Base-by-base conservation (phyloP, 2,113 vertebrate species). In the Ammodytes dubius region DNA sequence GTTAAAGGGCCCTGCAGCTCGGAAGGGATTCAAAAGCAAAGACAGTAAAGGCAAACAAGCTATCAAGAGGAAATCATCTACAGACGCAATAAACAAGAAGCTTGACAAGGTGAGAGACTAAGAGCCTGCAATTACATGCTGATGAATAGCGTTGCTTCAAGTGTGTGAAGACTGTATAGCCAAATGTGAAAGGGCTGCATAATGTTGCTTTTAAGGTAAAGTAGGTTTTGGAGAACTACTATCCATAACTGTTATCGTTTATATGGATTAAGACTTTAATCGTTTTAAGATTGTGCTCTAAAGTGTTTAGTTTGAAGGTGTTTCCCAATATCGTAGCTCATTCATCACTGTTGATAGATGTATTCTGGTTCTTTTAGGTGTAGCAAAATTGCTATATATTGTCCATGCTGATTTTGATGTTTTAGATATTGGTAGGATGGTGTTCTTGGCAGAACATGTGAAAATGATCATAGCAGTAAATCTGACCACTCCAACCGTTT, bases 91-190 rank as follows among this genome's bases (percentile, higher is more conserved):
- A 69, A 90, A 57, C 53, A 94, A 92, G 91, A 95, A 89, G 19
- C 83, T 52, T 19, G 91, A 95, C 56, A 96, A 97, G 96, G 96
- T 97, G 93, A 97, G 93, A 97, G 96, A 90, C 11, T 8, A 67
- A 67, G 37, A 61, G 15, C 9, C 49, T 27, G 12, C 61, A 60
- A 37, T 39, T 56, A 50, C 9, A 47, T 45, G 35, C 17, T 50
- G 35, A 42, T 39, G 68, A 58, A 43, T 35, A 12, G 14, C 19
- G 61, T 64, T 13, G 2, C 7, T 10, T 60, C 1, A 17, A 7
- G 45, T 75, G 37, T 80, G 35, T 17, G 50, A 46, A 35, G 42
- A 35, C 10, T 64, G 5, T 49, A n/a, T 7, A 40, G 10, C 42
- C 35, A 39, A 64, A 61, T 61, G 15, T 70, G n/a, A 56, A 70